Evolutionary conservation across 64 coral and sea anemone species (phyloP).

Genomic region (Platygyra sinensis): DNA sequence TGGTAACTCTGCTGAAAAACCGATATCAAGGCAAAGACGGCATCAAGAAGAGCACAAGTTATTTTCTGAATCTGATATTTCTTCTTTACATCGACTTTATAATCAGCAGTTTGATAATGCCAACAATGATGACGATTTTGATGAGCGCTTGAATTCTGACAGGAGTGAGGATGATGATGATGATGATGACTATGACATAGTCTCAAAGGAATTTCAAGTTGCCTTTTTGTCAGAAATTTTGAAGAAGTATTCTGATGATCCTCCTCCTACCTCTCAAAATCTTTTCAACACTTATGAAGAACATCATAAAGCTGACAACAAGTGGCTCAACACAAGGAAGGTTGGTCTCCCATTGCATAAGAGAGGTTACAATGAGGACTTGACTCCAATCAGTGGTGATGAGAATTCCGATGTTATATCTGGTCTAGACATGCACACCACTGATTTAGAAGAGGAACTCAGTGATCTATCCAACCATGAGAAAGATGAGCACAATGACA

Average conservation of each 20-base stretch:
- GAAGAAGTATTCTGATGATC: neutral
- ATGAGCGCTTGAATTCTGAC: neutral
- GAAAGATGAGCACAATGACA: neutral
- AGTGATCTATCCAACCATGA: neutral
- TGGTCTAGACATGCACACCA: neutral
- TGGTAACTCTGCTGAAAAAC: neutral
- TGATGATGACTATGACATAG: neutral
- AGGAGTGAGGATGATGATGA: neutral
- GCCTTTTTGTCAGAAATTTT: neutral
- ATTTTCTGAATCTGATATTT: neutral
- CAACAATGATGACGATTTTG: neutral
- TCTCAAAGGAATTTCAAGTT: neutral
- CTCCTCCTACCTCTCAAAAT: neutral
- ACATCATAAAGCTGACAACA: neutral
- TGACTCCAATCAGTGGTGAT: neutral
- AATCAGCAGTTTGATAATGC: neutral
- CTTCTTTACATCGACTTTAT: neutral
- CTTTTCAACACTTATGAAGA: neutral
- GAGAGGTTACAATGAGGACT: neutral
- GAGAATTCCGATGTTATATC: neutral
- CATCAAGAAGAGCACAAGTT: neutral
- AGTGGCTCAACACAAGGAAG: neutral
- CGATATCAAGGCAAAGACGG: neutral
- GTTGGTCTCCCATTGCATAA: neutral
- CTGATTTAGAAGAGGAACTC: conserved; percentile 1